These are phyloP conservation scores for Heterotis niloticus DNA, from an alignment of 2,113 vertebrate species.

Conservation along the genomic window DNA sequence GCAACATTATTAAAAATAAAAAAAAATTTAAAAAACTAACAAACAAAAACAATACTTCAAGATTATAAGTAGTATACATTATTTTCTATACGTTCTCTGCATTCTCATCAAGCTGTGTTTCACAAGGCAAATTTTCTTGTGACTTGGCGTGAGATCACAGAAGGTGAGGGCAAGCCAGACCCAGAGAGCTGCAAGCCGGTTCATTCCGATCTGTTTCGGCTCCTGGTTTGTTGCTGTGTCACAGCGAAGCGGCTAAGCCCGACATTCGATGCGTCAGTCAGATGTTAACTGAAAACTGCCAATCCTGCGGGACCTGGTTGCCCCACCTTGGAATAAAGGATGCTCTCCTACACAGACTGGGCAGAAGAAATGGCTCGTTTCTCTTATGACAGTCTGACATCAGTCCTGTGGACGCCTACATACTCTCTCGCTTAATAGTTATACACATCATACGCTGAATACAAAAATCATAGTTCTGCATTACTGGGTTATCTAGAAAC, in stretches of 20 bases:
- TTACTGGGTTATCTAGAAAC: slow-evolving; percentile 5
- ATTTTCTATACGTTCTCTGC: slow-evolving; percentile 29
- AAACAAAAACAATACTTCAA: too few relatives aligned
- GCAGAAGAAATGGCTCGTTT: slow-evolving; percentile 19
- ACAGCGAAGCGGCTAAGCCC: neutral
- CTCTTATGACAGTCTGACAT: neutral
- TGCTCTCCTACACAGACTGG: slow-evolving; percentile 23
- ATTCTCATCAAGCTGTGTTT: slow-evolving; percentile 21
- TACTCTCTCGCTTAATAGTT: neutral
- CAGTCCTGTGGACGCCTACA: neutral
- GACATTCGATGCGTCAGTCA: neutral
- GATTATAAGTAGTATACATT: slow-evolving; percentile 17
- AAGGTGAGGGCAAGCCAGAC: neutral
- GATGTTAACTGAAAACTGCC: slow-evolving; percentile 4
- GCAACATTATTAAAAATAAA: slow-evolving; percentile 45
- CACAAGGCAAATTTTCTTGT: slow-evolving; percentile 19
- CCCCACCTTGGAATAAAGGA: slow-evolving; percentile 9
- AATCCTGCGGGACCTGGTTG: neutral
- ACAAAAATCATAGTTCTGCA: neutral
- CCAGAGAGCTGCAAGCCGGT: neutral
- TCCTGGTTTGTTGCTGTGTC: neutral
- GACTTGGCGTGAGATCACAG: neutral
- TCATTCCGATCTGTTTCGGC: neutral
- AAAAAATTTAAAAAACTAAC: too few relatives aligned
- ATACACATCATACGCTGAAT: neutral